These are phyloP conservation scores for Daktulosphaira vitifoliae DNA, from an alignment of 1,140 invertebrate genomes.

Conservation along the genomic window DNA sequence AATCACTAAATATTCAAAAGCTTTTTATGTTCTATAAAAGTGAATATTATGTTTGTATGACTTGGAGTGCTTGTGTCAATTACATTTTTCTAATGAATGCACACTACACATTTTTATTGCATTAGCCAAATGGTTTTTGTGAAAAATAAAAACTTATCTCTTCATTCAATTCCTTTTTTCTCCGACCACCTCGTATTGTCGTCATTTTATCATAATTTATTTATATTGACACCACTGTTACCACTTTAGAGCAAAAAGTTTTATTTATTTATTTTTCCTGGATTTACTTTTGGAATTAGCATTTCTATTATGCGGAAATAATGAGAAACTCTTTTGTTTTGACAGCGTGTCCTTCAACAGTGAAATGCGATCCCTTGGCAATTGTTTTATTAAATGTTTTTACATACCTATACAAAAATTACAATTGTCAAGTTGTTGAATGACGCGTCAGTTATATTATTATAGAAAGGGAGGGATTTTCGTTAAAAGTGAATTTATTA, in stretches of 20 bases:
- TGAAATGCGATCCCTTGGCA: neutral
- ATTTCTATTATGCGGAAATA: conserved; percentile 14
- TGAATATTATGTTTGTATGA: neutral
- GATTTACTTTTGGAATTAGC: conserved; percentile 20
- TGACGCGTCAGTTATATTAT: too few species aligned
- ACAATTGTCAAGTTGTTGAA: too few species aligned
- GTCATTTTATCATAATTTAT: conserved; percentile 13
- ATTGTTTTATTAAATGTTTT: neutral
- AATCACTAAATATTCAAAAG: neutral
- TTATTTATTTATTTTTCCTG: conserved; percentile 31
- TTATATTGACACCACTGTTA: conserved; percentile 32
- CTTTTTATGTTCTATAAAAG: neutral
- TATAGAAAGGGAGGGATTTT: too few species aligned
- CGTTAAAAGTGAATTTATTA: too few species aligned
- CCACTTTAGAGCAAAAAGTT: conserved; percentile 12
- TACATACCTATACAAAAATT: too few species aligned
- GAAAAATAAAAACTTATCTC: conserved; percentile 11
- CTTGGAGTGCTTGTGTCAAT: conserved; percentile 4
- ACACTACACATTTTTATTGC: conserved; percentile 12
- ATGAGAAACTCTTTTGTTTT: conserved; percentile 29
- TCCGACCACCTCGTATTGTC: neutral
- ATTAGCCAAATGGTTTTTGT: conserved; percentile 2
- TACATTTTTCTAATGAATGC: conserved; percentile 20
- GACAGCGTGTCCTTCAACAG: conserved; percentile 4
- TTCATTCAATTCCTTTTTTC: conserved; percentile 20